Evolutionary conservation across 2,888 invertebrate species (phyloP), one percentile per base, ranked within the genome.

Genomic region (Heliconius aoede): DNA sequence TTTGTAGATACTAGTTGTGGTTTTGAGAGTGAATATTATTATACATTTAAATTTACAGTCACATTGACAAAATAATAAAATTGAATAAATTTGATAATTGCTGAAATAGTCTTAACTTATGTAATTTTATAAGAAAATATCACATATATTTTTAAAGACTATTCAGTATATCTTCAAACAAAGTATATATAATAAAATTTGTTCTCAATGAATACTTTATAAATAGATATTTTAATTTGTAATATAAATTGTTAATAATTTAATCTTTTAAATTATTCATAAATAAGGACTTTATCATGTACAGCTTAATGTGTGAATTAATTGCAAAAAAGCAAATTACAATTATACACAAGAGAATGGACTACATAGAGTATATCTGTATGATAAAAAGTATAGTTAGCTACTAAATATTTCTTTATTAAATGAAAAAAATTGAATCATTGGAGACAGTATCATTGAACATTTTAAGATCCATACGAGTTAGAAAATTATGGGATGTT

Each of bases 251-350:
- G n/a, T 30, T 13, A 24, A 55, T 26, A 55, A 69, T 15, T 32
- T n/a, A 1, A 15, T 55, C n/a, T 55, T 51, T 69, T 21, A 28
- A 69, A 36, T 24, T 55, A 15, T 21, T 55, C 55, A 8, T 55
- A 13, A 69, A 69, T 69, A 69, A 69, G 55, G 3, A 55, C 15
- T 46, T 30, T n/a, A 24, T n/a, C 5, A 30, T 69, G 8, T 55
- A 69, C n/a, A 55, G 69, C n/a, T 69, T 32, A 69, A n/a, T 55
- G 15, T n/a, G 55, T 69, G 55, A 69, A 69, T 55, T 55, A n/a
- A 30, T 69, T 69, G 69, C 55, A 21, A 69, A 69, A 40, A 55
- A 30, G 13, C 8, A 24, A n/a, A 28, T 30, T 13, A 11, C 15
- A 30, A 55, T 32, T 9, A 55, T 30, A 30, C 11, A n/a, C 5